Evolutionary conservation across 2,113 vertebrate species (phyloP).

Genomic region (Cochlearius cochlearius): DNA sequence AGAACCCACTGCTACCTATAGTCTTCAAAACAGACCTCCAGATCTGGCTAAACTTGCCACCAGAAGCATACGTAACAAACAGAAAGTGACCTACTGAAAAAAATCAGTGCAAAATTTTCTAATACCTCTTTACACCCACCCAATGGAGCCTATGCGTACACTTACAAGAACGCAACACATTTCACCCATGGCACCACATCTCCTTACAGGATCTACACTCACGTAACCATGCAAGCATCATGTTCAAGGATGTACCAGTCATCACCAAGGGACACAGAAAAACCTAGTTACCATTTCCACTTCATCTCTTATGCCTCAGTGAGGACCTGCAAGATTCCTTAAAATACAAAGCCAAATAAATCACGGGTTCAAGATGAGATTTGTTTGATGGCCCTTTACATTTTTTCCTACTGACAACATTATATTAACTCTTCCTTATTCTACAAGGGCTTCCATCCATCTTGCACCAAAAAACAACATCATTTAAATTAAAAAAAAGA

Average conservation of each 20-base stretch:
- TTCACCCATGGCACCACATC: fast-evolving
- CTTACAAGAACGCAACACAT: fast-evolving
- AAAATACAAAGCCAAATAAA: not conserved
- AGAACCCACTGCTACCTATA: not conserved
- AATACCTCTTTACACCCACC: not conserved
- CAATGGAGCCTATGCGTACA: too few relatives aligned
- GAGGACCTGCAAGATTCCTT: not conserved
- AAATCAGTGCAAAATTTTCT: not conserved
- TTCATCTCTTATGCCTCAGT: fast-evolving
- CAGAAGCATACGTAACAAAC: not conserved
- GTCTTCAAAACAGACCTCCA: not conserved
- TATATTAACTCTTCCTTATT: not conserved
- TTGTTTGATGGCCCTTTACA: not conserved
- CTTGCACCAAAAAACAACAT: not conserved
- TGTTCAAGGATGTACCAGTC: not conserved
- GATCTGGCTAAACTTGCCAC: not conserved
- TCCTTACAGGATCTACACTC: not conserved
- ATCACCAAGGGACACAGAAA: not conserved
- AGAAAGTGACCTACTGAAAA: not conserved
- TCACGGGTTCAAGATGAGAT: not conserved
- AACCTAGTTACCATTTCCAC: not conserved
- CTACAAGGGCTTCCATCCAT: not conserved
- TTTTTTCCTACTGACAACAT: not conserved
- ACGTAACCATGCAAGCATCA: fast-evolving
- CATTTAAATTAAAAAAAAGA: not conserved